A percentile compares a stretch with the other conserved stretches of the same genome.
phyloP scores from a whole-genome alignment of 2,888 invertebrate genomes.

The Meiosimyza decipiens region DNA sequence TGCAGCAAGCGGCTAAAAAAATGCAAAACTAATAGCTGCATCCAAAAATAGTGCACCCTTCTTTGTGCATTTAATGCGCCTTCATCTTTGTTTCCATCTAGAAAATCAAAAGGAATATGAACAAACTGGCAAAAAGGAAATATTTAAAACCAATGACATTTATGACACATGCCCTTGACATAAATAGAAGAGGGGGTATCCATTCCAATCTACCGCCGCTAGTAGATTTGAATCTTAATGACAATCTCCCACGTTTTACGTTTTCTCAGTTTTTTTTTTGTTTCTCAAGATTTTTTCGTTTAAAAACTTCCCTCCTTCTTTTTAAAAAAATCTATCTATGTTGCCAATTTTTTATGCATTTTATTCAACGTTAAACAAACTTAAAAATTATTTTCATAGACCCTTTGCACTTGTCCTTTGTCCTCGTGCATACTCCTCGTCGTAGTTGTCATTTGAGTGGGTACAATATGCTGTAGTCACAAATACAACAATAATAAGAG shows the following conservation, averaged over 20 bases:
- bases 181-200: conserved; percentile 8
- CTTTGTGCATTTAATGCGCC: not conserved
- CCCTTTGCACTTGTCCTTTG: not conserved
- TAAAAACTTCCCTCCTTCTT: no score
- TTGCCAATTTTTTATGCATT: not conserved
- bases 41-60: not conserved
- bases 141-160: conserved; percentile 28
- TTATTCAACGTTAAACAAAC: conserved; percentile 1
- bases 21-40: not conserved
- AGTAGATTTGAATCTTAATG: conserved; percentile 10
- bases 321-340: not conserved
- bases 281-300: no score
- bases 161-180: conserved; percentile 23
- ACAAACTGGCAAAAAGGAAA: not conserved
- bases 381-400: conserved; percentile 23
- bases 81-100: not conserved
- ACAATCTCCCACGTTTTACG: not conserved
- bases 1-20: not conserved
- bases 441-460: conserved; percentile 6
- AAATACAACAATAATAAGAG: no score
- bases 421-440: not conserved
- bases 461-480: conserved; percentile 1
- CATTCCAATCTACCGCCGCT: not conserved
- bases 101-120: not conserved
- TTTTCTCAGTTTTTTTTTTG: no score